phyloP scores from a whole-genome alignment of 2,113 vertebrate species.

The Bettongia penicillata region DNA sequence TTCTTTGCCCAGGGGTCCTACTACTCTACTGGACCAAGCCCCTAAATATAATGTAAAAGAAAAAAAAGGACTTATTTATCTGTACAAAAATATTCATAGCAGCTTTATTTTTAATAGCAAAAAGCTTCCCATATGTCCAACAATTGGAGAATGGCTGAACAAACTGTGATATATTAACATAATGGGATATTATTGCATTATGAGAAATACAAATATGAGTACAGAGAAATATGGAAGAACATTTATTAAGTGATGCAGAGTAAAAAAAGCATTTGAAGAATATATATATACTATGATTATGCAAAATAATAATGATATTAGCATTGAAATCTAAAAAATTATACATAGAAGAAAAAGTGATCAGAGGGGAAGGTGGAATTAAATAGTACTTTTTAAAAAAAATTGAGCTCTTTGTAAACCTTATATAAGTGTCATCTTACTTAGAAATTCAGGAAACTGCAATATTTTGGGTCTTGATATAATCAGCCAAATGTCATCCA shows the following conservation, averaged over 20 bases:
- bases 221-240: neutral
- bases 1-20: neutral
- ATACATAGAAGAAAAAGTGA: neutral
- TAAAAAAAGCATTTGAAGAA: neutral
- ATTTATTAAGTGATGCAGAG: neutral
- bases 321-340: neutral
- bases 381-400: neutral
- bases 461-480: neutral
- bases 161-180: neutral
- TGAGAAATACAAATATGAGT: neutral
- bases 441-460: neutral
- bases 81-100: neutral
- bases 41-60: neutral
- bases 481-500: neutral
- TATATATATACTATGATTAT: neutral
- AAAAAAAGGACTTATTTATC: neutral
- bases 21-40: neutral
- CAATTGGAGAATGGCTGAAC: neutral
- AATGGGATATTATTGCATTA: neutral
- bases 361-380: neutral
- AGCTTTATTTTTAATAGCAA: constrained; percentile 1
- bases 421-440: neutral
- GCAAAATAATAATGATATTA: neutral
- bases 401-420: neutral
- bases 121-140: neutral